Percentiles rank a stretch among this genome's conserved stretches.
Conservation (phyloP, 2,888 invertebrate species). For the Agrilus cyanescens region DNA sequence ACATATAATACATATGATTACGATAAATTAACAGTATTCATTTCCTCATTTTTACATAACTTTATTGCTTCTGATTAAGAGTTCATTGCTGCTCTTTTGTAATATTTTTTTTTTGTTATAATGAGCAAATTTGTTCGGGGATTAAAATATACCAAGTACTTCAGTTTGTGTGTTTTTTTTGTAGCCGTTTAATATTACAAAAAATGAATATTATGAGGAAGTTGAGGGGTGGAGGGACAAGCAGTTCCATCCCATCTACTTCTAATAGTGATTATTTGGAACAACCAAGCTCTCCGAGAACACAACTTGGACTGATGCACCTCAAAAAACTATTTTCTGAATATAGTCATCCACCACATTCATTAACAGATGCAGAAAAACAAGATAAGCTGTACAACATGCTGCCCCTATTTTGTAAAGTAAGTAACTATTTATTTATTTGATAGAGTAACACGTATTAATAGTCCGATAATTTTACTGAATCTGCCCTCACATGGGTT, state of each 20-base stretch:
- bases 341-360: conserved; percentile 79
- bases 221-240: conserved; percentile 54
- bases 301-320: conserved; percentile 89
- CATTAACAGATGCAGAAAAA: conserved; percentile 66
- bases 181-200: not conserved
- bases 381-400: conserved; percentile 94
- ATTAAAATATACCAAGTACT: not conserved
- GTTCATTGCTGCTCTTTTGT: too few species aligned
- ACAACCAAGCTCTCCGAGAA: conserved; percentile 57
- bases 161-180: not conserved
- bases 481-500: too few species aligned
- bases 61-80: too few species aligned
- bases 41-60: too few species aligned
- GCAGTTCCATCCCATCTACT: conserved; percentile 37
- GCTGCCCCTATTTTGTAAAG: conserved; percentile 96
- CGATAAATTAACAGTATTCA: too few species aligned
- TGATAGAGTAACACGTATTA: too few species aligned
- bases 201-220: conserved; percentile 88
- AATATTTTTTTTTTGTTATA: too few species aligned
- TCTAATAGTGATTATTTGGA: conserved; percentile 44
- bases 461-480: too few species aligned
- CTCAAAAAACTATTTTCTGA: conserved; percentile 92
- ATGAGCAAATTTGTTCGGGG: too few species aligned
- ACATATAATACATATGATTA: too few species aligned
- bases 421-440: conserved; percentile 30